These are phyloP conservation scores for Dinothrombium tinctorium DNA, from an alignment of 1,140 invertebrate genomes.

Conservation along the genomic window DNA sequence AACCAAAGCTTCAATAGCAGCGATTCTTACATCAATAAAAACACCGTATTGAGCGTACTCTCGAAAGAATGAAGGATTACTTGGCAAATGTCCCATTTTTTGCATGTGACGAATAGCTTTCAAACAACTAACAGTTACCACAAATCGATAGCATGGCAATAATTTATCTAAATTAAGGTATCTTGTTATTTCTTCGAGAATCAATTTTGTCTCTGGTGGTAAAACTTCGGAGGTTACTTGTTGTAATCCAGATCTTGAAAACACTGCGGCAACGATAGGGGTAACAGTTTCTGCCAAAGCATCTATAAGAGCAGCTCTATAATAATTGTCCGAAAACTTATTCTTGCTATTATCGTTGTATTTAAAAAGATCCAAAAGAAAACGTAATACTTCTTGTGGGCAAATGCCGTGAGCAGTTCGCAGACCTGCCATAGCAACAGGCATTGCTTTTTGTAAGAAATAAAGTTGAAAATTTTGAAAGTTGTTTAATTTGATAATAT, in stretches of 20 bases:
- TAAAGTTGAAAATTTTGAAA: constrained; percentile 92
- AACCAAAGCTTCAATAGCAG: constrained; percentile 70
- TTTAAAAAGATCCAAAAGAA: constrained; percentile 84
- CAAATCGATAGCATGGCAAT: constrained; percentile 74
- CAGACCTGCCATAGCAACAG: constrained; percentile 67
- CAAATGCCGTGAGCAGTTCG: constrained; percentile 79
- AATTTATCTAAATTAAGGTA: constrained; percentile 81
- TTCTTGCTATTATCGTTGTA: constrained; percentile 97
- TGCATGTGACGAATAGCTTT: constrained; percentile 71
- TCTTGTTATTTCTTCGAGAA: constrained; percentile 35
- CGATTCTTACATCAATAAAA: constrained; percentile 64
- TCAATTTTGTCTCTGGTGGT: constrained; percentile 57
- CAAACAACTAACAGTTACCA: constrained; percentile 61
- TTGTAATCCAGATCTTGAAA: constrained; percentile 10
- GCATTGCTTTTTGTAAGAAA: constrained; percentile 69
- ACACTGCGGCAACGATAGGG: constrained; percentile 61
- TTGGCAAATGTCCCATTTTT: constrained; percentile 80
- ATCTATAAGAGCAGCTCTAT: constrained; percentile 61
- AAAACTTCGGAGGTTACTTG: constrained; percentile 57
- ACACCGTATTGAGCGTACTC: constrained; percentile 69
- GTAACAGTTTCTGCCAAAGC: constrained; percentile 74
- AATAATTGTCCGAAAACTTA: constrained; percentile 34
- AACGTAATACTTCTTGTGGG: constrained; percentile 72
- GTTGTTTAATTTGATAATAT: constrained; percentile 82
- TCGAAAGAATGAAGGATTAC: constrained; percentile 59